These are phyloP conservation scores for Drosophila obscura DNA, from an alignment of 1,140 invertebrate species.

Conservation along the genomic window DNA sequence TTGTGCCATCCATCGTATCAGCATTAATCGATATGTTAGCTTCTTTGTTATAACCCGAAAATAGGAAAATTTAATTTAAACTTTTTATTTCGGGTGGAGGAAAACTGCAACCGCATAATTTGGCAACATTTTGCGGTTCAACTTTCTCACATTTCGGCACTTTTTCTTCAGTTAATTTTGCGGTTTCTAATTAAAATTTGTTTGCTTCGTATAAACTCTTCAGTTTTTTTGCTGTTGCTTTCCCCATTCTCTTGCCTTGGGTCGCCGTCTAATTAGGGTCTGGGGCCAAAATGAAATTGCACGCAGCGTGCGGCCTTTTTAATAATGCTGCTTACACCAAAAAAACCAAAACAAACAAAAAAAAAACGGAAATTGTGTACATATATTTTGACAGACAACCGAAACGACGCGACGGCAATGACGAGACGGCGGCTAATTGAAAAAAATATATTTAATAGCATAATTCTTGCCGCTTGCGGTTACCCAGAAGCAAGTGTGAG, in stretches of 20 bases:
- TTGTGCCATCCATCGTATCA: background rate
- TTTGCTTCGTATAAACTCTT: conserved; percentile 42
- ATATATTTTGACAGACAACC: conserved; percentile 43
- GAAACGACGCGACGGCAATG: conserved; percentile 16
- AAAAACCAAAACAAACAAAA: conserved; percentile 4
- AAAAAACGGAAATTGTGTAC: background rate
- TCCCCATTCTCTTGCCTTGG: conserved; percentile 26
- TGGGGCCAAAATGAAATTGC: conserved; percentile 23
- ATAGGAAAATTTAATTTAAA: conserved; percentile 2
- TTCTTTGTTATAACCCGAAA: background rate
- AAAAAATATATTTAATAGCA: conserved; percentile 47
- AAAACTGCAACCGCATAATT: conserved; percentile 64
- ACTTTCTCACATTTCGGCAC: conserved; percentile 50
- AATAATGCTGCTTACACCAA: conserved; percentile 36
- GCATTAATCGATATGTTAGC: background rate
- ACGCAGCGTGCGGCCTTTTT: conserved; percentile 31
- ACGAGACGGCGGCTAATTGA: conserved; percentile 37
- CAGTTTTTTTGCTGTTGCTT: conserved; percentile 21
- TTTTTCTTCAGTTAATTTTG: conserved; percentile 53
- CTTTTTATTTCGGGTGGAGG: background rate
- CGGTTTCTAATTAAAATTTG: conserved; percentile 55
- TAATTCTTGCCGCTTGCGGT: conserved; percentile 25
- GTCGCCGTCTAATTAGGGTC: conserved; percentile 43
- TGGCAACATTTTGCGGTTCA: conserved; percentile 66
- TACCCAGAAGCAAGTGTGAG: conserved; percentile 4